Percentiles rank a stretch among this genome's conserved stretches.
Conservation (phyloP, 1,140 invertebrate genomes). For the Cydia pomonella region DNA sequence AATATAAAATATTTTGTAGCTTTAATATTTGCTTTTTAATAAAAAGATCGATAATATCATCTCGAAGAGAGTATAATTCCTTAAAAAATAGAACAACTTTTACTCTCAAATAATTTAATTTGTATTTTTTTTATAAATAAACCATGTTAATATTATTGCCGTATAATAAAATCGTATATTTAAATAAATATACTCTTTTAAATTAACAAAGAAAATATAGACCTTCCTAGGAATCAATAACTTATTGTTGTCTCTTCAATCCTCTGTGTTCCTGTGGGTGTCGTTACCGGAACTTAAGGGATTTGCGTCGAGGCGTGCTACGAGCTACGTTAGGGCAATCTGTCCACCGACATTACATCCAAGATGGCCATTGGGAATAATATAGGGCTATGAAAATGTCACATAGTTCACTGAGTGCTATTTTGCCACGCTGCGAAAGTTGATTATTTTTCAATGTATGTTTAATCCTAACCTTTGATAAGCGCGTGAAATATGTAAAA, state of each 20-base stretch:
- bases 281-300: conserved; percentile 2
- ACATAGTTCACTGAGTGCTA: neutral
- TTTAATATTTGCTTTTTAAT: too few relatives aligned
- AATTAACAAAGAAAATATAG: neutral
- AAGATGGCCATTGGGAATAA: neutral
- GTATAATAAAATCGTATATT: too few relatives aligned
- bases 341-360: neutral
- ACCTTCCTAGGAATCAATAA: neutral
- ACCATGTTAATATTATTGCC: too few relatives aligned
- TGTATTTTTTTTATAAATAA: too few relatives aligned
- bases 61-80: too few relatives aligned
- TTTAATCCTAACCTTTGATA: too few relatives aligned
- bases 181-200: too few relatives aligned
- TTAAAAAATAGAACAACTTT: too few relatives aligned
- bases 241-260: neutral
- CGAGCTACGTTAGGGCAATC: neutral
- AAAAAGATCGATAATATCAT: too few relatives aligned
- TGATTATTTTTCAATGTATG: neutral
- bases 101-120: too few relatives aligned
- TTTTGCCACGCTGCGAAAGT: neutral
- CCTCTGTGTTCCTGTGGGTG: neutral
- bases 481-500: too few relatives aligned
- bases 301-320: neutral
- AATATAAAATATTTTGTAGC: too few relatives aligned
- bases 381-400: neutral